Evolutionary conservation across 2,888 invertebrate genomes (phyloP).

Genomic region (Polymixis flavicincta): DNA sequence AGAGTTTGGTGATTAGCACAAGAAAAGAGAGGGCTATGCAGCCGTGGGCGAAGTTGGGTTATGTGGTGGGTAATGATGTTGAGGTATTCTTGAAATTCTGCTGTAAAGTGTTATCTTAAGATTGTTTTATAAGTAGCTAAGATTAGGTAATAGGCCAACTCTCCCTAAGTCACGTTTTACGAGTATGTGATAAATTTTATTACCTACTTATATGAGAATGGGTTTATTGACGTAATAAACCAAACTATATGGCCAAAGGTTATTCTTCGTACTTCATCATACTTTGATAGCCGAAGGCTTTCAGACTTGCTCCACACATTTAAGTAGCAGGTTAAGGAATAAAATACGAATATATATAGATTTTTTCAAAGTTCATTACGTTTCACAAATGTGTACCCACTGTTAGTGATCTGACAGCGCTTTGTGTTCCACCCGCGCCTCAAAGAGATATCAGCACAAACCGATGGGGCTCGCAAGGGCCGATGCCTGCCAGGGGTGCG

Average conservation of each 20-base stretch:
- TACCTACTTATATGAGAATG: slow-evolving; percentile 29
- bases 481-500: too few relatives aligned
- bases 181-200: slow-evolving; percentile 37
- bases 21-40: not conserved
- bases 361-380: too few relatives aligned
- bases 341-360: too few relatives aligned
- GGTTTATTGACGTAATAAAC: slow-evolving; percentile 50
- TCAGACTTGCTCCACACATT: slow-evolving; percentile 3
- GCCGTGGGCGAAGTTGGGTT: not conserved
- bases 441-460: too few relatives aligned
- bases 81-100: not conserved
- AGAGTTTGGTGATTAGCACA: not conserved
- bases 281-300: not conserved
- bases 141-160: slow-evolving; percentile 7
- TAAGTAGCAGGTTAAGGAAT: not conserved
- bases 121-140: not conserved
- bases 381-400: too few relatives aligned
- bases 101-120: not conserved
- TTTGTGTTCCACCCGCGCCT: too few relatives aligned
- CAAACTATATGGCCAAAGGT: slow-evolving; percentile 28
- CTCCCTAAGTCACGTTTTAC: slow-evolving; percentile 15
- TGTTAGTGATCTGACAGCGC: too few relatives aligned
- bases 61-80: too few relatives aligned
- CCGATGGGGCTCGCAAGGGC: too few relatives aligned
- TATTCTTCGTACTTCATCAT: slow-evolving; percentile 18